Conservation (phyloP, 2,888 invertebrate genomes). For the Myopa testacea region DNA sequence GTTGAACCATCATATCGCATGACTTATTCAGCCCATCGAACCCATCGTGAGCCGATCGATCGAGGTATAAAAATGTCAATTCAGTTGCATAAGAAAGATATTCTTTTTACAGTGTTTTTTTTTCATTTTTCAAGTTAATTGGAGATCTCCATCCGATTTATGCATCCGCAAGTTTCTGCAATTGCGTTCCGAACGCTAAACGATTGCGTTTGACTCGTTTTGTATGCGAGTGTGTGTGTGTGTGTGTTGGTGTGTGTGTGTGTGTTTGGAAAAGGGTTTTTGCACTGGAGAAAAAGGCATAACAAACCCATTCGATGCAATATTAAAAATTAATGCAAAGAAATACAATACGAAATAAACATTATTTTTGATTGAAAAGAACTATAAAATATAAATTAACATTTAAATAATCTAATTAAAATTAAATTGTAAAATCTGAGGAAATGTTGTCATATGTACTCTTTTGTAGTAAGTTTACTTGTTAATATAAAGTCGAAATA, state of each 20-base stretch:
- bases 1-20: slow-evolving; percentile 29
- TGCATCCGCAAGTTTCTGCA: slow-evolving; percentile 58
- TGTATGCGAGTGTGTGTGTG: neutral
- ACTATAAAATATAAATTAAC: too few relatives aligned
- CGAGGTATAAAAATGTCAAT: slow-evolving; percentile 25
- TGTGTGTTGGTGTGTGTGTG: too few relatives aligned
- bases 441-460: too few relatives aligned
- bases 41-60: neutral
- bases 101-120: slow-evolving; percentile 22
- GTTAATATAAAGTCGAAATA: too few relatives aligned
- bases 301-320: too few relatives aligned
- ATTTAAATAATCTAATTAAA: too few relatives aligned
- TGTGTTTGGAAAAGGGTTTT: too few relatives aligned
- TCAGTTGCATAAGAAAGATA: slow-evolving; percentile 35
- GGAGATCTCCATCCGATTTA: slow-evolving; percentile 63
- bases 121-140: slow-evolving; percentile 57
- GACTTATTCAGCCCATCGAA: slow-evolving; percentile 39
- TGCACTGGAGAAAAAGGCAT: neutral
- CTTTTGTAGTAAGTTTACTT: too few relatives aligned
- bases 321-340: too few relatives aligned
- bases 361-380: too few relatives aligned
- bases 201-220: neutral
- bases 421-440: too few relatives aligned
- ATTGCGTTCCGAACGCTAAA: slow-evolving; percentile 18
- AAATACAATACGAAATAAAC: too few relatives aligned